Conservation (phyloP, 2,888 invertebrate species). For the Drosophila tripunctata region DNA sequence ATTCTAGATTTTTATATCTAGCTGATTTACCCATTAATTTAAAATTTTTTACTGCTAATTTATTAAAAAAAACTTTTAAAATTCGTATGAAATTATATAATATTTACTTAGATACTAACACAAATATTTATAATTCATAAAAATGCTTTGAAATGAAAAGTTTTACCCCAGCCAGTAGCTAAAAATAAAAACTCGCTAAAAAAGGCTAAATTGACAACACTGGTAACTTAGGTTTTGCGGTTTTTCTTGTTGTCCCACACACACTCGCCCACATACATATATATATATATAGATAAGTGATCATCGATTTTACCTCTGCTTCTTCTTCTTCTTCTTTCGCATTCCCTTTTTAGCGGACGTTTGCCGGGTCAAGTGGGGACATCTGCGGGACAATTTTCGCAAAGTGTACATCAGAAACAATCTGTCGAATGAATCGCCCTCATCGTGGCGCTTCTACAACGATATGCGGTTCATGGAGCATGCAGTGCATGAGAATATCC, state of each 20-base stretch:
- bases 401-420: conserved; percentile 80
- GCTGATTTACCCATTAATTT: too few relatives aligned
- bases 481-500: conserved; percentile 76
- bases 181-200: too few relatives aligned
- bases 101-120: too few relatives aligned
- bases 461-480: conserved; percentile 80
- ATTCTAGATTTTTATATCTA: too few relatives aligned
- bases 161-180: too few relatives aligned
- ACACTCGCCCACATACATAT: neutral
- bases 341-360: conserved; percentile 62
- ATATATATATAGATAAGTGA: neutral
- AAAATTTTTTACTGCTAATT: too few relatives aligned
- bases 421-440: conserved; percentile 75
- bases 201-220: too few relatives aligned
- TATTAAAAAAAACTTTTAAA: too few relatives aligned
- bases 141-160: too few relatives aligned
- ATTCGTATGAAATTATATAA: too few relatives aligned
- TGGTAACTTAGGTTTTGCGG: conserved; percentile 37
- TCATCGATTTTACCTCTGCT: conserved; percentile 1
- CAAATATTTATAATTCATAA: too few relatives aligned
- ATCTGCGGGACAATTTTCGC: conserved; percentile 78
- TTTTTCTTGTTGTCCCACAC: conserved; percentile 30
- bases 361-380: conserved; percentile 80
- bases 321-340: neutral
- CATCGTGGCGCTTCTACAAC: conserved; percentile 79